These are phyloP conservation scores for Pangasius mekongensis DNA, from an alignment of 2,797 vertebrate genomes.

Conservation along the genomic window DNA sequence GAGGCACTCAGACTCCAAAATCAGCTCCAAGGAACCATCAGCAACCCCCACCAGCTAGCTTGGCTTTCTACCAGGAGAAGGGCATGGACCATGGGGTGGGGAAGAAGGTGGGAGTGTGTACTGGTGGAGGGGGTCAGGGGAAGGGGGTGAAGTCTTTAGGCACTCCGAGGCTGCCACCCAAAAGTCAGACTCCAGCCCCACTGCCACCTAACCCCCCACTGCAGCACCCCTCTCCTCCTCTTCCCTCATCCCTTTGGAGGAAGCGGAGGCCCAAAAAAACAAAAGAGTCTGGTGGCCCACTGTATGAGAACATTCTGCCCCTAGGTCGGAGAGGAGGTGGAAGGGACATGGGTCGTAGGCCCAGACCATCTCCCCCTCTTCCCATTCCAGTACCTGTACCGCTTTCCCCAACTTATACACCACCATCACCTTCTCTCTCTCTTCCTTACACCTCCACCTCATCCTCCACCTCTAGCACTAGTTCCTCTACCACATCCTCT, in stretches of 20 bases:
- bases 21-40: conserved; percentile 79
- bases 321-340: conserved; percentile 77
- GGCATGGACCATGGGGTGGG: conserved; percentile 79
- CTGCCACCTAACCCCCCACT: conserved; percentile 85
- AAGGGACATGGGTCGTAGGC: conserved; percentile 74
- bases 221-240: conserved; percentile 87
- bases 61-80: conserved; percentile 83
- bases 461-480: conserved; percentile 75
- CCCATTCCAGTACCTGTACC: conserved; percentile 79
- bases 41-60: conserved; percentile 77
- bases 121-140: conserved; percentile 80
- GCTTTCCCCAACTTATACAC: conserved; percentile 78
- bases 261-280: conserved; percentile 86
- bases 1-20: conserved; percentile 85
- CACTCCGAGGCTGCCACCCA: conserved; percentile 78
- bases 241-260: conserved; percentile 86
- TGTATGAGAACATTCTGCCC: conserved; percentile 82
- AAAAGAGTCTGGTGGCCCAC: conserved; percentile 82
- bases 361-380: conserved; percentile 79
- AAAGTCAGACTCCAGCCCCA: conserved; percentile 77
- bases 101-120: conserved; percentile 81
- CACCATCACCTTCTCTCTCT: conserved; percentile 79
- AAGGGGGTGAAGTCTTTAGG: conserved; percentile 81
- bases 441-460: conserved; percentile 78
- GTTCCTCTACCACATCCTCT: conserved; percentile 75